Base-by-base conservation (phyloP, 2,888 invertebrate species). In the Globia sparganii region DNA sequence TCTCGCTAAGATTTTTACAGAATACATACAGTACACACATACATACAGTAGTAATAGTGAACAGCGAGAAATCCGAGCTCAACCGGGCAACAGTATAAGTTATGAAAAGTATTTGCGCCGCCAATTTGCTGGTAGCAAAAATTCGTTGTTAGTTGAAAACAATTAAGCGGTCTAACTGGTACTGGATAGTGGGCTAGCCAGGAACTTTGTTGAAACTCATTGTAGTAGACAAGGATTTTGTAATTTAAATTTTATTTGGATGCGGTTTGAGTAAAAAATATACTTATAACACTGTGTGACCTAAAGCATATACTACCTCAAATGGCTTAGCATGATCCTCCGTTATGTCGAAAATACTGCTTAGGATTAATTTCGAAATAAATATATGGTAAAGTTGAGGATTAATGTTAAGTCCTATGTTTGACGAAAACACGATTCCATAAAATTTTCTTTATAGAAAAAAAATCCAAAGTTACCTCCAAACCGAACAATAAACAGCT, bases 81-180 rank as follows among this genome's bases (percentile, higher is more conserved):
- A 59, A 77, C 46, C 77, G 40, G 68, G 65, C 65, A 85, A 86
- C 77, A 76, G 67, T 78, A 69, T 73, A 77, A 83, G 69, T 87
- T 86, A 87, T 86, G 78, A 83, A 84, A 85, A 85, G 79, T 83
- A 83, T 78, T 78, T 37, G 18, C 74, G 53, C 84, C 75, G 79
- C 86, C 82, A 88, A 88, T 88, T 90, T 86, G 80, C 78, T 81
- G 67, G 72, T 82, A 81, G 77, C 86, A 87, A 88, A 90, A 90
- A 90, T 86, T 87, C 75, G 85, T 84, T 89, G 88, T 87, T 88
- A 87, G 86, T 88, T 80, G 90, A 90, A 92, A 92, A 91, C 92
- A 91, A 92, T 92, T 91, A 92, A 90, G 87, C 89, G 89, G 88
- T 91, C 89, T 88, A 90, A 91, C 91, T 89, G 83, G 86, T 81